Conservation (phyloP, 1,140 invertebrate genomes). For the Cyclina sinensis region DNA sequence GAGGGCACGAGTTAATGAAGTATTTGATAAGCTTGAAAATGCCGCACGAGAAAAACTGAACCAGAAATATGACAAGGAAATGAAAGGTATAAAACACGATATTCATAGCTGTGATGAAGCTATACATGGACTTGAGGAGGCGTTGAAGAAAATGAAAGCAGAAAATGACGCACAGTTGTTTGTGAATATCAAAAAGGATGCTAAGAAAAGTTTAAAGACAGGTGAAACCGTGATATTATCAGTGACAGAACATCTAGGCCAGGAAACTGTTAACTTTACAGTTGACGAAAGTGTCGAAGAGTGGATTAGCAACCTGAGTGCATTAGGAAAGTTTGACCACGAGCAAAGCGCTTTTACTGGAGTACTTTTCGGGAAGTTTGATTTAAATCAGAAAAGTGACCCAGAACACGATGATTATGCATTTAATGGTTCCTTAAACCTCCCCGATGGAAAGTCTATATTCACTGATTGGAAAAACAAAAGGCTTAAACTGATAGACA, state of each 20-base stretch:
- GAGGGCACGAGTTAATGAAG: constrained; percentile 35
- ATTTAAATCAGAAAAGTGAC: constrained; percentile 38
- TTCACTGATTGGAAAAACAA: constrained; percentile 58
- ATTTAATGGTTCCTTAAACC: constrained; percentile 50
- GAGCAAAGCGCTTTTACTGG: constrained; percentile 36
- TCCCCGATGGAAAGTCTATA: constrained; percentile 30
- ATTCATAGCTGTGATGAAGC: constrained; percentile 40
- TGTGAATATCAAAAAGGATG: constrained; percentile 50
- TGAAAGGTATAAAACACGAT: constrained; percentile 35
- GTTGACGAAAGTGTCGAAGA: constrained; percentile 52
- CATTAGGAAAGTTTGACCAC: constrained; percentile 57
- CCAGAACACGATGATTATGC: constrained; percentile 42
- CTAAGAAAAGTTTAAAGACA: not conserved
- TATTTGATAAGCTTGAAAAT: constrained; percentile 42
- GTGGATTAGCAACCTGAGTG: constrained; percentile 30
- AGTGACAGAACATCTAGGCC: constrained; percentile 51
- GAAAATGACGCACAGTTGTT: constrained; percentile 44
- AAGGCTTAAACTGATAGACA: constrained; percentile 35
- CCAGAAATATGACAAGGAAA: constrained; percentile 16
- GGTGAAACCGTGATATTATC: not conserved
- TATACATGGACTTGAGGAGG: constrained; percentile 9
- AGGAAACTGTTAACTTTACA: constrained; percentile 38
- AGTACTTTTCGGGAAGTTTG: constrained; percentile 43
- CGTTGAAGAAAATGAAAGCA: constrained; percentile 46
- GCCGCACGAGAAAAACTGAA: constrained; percentile 10